Evolutionary conservation across 2,113 vertebrate species (phyloP).

Genomic region (Ranitomeya imitator): DNA sequence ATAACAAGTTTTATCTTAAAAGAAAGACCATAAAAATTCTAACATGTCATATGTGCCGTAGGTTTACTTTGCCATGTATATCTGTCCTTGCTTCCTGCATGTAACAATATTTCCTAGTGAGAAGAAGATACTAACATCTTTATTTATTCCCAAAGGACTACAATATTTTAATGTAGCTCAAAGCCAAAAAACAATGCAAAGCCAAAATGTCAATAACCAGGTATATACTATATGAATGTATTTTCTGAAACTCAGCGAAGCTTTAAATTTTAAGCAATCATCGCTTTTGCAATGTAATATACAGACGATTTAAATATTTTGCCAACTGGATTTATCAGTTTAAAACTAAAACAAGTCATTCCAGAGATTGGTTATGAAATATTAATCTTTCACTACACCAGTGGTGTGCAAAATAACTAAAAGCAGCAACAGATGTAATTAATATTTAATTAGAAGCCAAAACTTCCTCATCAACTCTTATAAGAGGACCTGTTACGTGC

Average conservation of each 20-base stretch:
- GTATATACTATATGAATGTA: not conserved
- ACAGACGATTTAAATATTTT: not conserved
- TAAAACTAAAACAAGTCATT: no score
- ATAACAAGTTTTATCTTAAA: not conserved
- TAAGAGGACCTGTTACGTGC: no score
- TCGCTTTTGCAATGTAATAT: no score
- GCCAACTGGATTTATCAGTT: no score
- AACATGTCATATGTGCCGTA: not conserved
- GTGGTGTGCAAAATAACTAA: no score
- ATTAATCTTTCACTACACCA: no score
- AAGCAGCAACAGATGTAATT: no score
- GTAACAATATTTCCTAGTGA: not conserved
- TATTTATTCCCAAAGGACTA: not conserved
- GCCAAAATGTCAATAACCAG: not conserved
- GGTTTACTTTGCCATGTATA: not conserved
- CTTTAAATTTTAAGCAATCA: not conserved
- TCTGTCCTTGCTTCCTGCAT: not conserved
- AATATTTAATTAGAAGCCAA: no score
- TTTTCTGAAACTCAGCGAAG: not conserved
- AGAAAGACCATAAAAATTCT: not conserved
- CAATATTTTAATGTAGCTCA: not conserved
- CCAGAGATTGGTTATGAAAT: no score
- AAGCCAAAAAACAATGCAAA: not conserved
- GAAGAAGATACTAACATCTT: not conserved
- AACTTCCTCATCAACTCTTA: no score